phyloP scores from a whole-genome alignment of 1,140 invertebrate species.

The Leucophenga varia region DNA sequence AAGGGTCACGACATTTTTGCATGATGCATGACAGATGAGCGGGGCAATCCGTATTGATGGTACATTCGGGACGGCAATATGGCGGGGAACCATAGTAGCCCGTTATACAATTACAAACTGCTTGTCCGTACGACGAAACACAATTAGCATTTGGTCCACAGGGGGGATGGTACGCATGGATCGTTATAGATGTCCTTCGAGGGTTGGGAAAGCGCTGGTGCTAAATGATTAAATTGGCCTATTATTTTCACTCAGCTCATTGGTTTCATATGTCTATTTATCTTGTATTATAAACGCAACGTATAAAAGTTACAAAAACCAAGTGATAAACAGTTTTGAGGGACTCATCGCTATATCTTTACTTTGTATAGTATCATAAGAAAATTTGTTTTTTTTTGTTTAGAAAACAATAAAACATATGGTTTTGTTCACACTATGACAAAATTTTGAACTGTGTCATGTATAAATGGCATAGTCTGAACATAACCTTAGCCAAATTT shows the following conservation, averaged over 20 bases:
- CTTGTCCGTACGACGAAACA: too few relatives aligned
- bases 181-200: constrained; percentile 66
- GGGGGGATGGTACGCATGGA: constrained; percentile 72
- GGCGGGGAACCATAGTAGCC: constrained; percentile 73
- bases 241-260: too few relatives aligned
- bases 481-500: constrained; percentile 57
- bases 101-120: constrained; percentile 68
- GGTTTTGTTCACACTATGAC: too few relatives aligned
- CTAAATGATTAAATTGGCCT: too few relatives aligned
- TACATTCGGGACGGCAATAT: constrained; percentile 75
- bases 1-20: constrained; percentile 75
- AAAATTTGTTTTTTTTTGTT: too few relatives aligned
- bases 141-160: constrained; percentile 80
- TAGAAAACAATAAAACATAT: too few relatives aligned
- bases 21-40: constrained; percentile 68
- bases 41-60: constrained; percentile 72
- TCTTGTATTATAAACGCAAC: too few relatives aligned
- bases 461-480: too few relatives aligned
- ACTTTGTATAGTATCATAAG: too few relatives aligned
- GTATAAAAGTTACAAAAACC: neutral
- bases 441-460: too few relatives aligned
- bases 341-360: too few relatives aligned
- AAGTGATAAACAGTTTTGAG: neutral
- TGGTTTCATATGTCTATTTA: too few relatives aligned
- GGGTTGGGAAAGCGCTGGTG: constrained; percentile 22